These are phyloP conservation scores for Zelleria hepariella DNA, from an alignment of 2,888 invertebrate species.

Conservation along the genomic window DNA sequence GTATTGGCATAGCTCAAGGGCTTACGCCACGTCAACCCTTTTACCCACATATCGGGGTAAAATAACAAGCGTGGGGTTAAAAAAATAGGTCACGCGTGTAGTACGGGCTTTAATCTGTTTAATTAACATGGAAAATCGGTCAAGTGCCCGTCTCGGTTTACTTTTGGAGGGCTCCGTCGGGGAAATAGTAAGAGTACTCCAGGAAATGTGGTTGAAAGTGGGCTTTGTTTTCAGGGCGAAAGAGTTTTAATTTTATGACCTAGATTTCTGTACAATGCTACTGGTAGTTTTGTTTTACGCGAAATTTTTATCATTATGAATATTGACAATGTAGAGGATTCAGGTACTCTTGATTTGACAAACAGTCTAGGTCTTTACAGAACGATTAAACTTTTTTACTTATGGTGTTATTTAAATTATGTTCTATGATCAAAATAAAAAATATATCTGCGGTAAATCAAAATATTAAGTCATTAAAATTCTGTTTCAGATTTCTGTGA, in stretches of 20 bases:
- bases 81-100: conserved; percentile 60
- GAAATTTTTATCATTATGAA: no score
- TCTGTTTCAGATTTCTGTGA: background rate
- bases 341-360: no score
- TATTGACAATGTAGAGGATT: no score
- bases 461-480: no score
- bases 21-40: background rate
- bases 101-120: conserved; percentile 52
- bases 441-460: no score
- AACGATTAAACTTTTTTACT: no score
- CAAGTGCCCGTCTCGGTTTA: background rate
- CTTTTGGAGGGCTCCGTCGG: background rate
- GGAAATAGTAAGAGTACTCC: background rate
- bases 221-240: background rate
- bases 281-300: background rate
- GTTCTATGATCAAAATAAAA: no score
- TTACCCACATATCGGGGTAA: conserved; percentile 20
- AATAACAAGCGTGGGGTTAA: conserved; percentile 44
- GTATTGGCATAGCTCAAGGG: background rate
- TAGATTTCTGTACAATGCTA: no score
- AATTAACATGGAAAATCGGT: conserved; percentile 50
- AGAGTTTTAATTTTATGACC: background rate
- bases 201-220: background rate
- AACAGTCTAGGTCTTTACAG: no score
- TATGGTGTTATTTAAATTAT: no score